Evolutionary conservation across 2,888 invertebrate species (phyloP), one percentile per base, ranked within the genome.

Genomic region (Phanerotoma sp.): DNA sequence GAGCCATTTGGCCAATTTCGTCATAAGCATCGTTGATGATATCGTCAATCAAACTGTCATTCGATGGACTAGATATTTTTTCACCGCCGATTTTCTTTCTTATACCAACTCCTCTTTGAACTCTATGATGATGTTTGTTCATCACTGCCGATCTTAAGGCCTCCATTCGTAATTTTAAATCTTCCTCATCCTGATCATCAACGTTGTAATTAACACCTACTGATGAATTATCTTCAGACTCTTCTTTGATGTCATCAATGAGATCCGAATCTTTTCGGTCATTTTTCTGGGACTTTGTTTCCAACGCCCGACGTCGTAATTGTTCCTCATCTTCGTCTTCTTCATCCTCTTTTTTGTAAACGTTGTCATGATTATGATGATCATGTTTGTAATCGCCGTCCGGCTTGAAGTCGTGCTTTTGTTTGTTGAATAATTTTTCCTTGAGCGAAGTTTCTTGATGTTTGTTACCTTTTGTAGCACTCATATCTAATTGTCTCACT

Each of bases 81-180:
- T n/a, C n/a, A 1, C 46, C 25, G 5, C 21, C 30, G 9, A 50
- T 60, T 10, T 38, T 35, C n/a, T 51, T 51, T 5, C 44, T 57
- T 7, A 51, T 40, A 5, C 58, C 55, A 3, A 54, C 21, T 1
- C 56, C 61, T 3, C 60, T 58, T 13, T 68, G 63, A 20, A 71
- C 57, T 68, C 83, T 79, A 70, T 84, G 82, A 61, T 82, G 80
- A 54, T 83, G 84, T 72, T 86, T 86, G 64, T 86, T 86, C 37
- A 86, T 66, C 38, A 86, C 77, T 5, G 87, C 84, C n/a, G 87
- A 86, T 63, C 82, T 83, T n/a, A 87, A 74, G 50, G 87, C 87
- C 60, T 84, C 86, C 62, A 85, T 74, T 62, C 87, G 78, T 44
- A 87, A 73, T 63, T 86, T 81, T 48, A 82, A 76, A 57, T 85